Evolutionary conservation across 2,113 vertebrate species (phyloP).

Genomic region (Corythaixoides concolor): DNA sequence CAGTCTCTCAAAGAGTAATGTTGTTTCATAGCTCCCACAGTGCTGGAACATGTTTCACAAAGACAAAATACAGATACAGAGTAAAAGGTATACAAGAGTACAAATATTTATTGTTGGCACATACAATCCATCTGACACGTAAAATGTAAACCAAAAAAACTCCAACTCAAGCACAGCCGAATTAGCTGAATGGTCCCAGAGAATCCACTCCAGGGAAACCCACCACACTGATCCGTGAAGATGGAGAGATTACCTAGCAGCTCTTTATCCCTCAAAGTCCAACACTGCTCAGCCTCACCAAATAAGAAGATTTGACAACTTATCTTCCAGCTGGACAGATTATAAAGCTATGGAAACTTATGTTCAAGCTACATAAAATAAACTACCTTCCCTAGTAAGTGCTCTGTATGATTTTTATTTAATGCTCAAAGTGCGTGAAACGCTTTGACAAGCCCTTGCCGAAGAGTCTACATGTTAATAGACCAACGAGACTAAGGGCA

Average conservation of each 20-base stretch:
- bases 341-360: neutral
- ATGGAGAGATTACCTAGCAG: neutral
- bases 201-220: neutral
- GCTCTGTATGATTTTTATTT: neutral
- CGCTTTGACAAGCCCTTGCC: neutral
- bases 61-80: constrained; percentile 33
- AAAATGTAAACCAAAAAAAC: neutral
- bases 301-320: neutral
- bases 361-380: neutral
- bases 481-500: neutral
- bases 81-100: neutral
- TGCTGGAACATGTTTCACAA: neutral
- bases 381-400: neutral
- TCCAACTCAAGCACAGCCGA: neutral
- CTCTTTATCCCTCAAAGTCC: neutral
- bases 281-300: neutral
- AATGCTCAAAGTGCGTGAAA: neutral
- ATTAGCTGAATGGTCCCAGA: neutral
- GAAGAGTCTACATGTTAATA: neutral
- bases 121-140: neutral
- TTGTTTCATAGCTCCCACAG: constrained; percentile 29
- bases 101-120: constrained; percentile 56
- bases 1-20: neutral
- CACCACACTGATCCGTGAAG: neutral
- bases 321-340: neutral